Conservation (phyloP, 2,113 vertebrate species). For the Diadophis punctatus region DNA sequence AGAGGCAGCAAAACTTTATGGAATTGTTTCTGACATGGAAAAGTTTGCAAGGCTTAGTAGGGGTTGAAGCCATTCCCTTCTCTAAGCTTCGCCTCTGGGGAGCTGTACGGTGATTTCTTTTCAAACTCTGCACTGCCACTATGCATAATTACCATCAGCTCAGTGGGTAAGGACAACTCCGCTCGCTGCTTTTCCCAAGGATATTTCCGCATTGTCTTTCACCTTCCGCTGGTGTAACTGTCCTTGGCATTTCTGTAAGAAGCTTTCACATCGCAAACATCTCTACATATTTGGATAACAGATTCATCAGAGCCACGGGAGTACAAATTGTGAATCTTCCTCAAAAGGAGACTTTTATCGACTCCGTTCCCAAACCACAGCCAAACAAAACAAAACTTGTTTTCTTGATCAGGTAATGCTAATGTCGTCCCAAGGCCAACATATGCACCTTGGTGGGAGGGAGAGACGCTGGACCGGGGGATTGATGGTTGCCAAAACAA, state of each 20-base stretch:
- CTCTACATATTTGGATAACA: neutral
- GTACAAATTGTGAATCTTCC: neutral
- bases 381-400: neutral
- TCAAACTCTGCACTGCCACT: neutral
- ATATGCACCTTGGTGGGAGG: too few species aligned
- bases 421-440: too few species aligned
- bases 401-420: neutral
- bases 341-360: neutral
- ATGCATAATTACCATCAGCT: slow-evolving; percentile 16
- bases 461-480: too few species aligned
- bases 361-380: neutral
- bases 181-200: neutral
- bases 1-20: slow-evolving; percentile 24
- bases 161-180: neutral
- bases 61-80: neutral
- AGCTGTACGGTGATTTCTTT: neutral
- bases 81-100: neutral
- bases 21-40: neutral
- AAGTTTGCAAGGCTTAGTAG: neutral
- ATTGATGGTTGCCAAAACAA: too few species aligned
- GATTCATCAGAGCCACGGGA: neutral
- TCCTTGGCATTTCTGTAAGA: neutral
- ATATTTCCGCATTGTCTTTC: slow-evolving; percentile 21
- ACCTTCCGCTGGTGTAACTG: neutral
- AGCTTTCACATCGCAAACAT: neutral